Percentiles rank a stretch among this genome's conserved stretches.
phyloP scores from a whole-genome alignment of 2,113 vertebrate genomes.

The Monarcha castaneiventris region DNA sequence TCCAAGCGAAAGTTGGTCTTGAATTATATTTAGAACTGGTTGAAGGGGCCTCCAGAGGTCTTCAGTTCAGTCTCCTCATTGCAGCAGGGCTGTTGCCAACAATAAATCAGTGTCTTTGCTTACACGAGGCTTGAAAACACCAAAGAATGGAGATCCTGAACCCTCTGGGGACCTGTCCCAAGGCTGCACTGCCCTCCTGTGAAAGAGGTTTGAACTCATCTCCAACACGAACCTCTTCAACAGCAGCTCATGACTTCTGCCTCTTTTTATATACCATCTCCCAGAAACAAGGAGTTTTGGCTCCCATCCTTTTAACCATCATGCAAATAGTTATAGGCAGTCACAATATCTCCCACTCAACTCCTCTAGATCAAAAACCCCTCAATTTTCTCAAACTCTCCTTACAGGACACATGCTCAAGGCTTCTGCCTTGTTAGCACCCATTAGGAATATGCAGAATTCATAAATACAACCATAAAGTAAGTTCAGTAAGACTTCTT shows the following conservation, averaged over 20 bases:
- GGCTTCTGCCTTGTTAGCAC: not conserved
- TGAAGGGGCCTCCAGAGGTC: not conserved
- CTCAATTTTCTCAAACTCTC: not conserved
- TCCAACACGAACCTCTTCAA: not conserved
- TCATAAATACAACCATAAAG: not conserved
- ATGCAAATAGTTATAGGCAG: not conserved
- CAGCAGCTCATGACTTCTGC: not conserved
- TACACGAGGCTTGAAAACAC: not conserved
- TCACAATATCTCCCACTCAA: not conserved
- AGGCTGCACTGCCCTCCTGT: not conserved
- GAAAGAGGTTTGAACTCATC: not conserved
- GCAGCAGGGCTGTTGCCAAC: not conserved
- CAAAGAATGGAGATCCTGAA: not conserved
- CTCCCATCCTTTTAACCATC: not conserved
- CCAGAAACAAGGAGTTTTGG: not conserved
- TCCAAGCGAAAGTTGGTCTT: not conserved
- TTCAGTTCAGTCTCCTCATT: not conserved
- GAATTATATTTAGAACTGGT: not conserved
- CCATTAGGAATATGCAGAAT: not conserved
- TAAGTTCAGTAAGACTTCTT: not conserved
- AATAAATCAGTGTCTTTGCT: not conserved
- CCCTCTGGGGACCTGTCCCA: not conserved
- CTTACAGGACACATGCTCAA: not conserved
- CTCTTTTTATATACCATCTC: not conserved
- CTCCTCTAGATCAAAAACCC: not conserved